Conservation (phyloP, 1,140 invertebrate genomes). For the Chlorops oryzae region DNA sequence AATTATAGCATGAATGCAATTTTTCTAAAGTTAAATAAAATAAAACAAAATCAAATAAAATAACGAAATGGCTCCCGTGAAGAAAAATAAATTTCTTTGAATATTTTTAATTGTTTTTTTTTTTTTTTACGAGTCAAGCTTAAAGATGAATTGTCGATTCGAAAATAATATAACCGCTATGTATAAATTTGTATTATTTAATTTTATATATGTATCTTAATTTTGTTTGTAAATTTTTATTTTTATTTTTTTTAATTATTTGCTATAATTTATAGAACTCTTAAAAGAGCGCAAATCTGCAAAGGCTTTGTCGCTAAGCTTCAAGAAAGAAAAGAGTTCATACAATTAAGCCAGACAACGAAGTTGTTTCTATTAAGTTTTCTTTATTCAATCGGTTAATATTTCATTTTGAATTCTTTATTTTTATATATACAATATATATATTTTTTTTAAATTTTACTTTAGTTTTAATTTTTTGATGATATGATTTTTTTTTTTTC, state of each 20-base stretch:
- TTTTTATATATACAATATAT: slow-evolving; percentile 13
- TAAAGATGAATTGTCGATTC: too few relatives aligned
- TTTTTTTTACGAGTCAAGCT: too few relatives aligned
- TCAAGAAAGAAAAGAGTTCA: slow-evolving; percentile 22
- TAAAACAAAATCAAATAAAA: neutral
- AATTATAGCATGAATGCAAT: neutral
- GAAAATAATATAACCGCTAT: too few relatives aligned
- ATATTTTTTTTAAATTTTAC: slow-evolving; percentile 26
- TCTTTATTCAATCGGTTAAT: slow-evolving; percentile 2
- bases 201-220: too few relatives aligned
- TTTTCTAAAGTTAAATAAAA: neutral
- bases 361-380: slow-evolving; percentile 5
- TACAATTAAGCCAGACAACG: slow-evolving; percentile 6
- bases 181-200: too few relatives aligned
- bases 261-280: too few relatives aligned
- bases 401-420: slow-evolving; percentile 20
- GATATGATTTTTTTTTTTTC: too few relatives aligned
- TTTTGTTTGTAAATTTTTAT: neutral
- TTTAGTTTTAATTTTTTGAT: slow-evolving; percentile 9
- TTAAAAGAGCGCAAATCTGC: too few relatives aligned
- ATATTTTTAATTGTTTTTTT: too few relatives aligned
- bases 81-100: too few relatives aligned
- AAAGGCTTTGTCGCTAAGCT: too few relatives aligned
- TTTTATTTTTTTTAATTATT: neutral
- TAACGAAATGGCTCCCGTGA: too few relatives aligned